Evolutionary conservation across 2,797 vertebrate genomes (phyloP).

Genomic region (Takifugu rubripes): DNA sequence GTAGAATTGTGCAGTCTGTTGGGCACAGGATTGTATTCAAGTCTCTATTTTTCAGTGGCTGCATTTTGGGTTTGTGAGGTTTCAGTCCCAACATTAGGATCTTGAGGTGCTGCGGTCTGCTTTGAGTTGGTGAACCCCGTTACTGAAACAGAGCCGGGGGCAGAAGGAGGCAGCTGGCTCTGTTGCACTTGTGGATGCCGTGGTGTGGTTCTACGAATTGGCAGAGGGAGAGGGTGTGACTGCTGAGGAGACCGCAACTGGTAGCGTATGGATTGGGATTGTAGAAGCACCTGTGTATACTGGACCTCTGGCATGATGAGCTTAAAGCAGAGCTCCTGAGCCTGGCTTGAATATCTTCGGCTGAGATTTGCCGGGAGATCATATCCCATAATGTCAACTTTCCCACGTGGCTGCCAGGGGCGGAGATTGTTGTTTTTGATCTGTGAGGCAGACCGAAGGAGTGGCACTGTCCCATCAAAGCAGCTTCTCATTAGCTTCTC

Average conservation of each 20-base stretch:
- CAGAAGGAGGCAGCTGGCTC: constrained; percentile 13
- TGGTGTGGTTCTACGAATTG: constrained; percentile 23
- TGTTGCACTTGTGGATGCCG: constrained; percentile 41
- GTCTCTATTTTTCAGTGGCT: constrained; percentile 23
- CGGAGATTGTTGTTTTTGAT: constrained; percentile 85
- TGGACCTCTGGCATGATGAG: constrained; percentile 84
- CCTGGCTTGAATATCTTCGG: constrained; percentile 24
- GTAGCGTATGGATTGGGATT: constrained; percentile 74
- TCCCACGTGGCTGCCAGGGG: constrained; percentile 83
- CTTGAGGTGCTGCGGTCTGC: constrained; percentile 25
- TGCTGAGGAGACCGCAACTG: constrained; percentile 38
- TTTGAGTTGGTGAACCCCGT: constrained; percentile 34
- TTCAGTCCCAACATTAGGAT: constrained; percentile 20
- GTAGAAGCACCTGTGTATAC: constrained; percentile 78
- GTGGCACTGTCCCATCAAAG: constrained; percentile 71
- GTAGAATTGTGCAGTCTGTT: constrained; percentile 38
- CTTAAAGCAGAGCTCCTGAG: constrained; percentile 80
- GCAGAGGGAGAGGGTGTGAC: constrained; percentile 13
- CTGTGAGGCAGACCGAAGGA: constrained; percentile 71
- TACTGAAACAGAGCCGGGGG: constrained; percentile 20
- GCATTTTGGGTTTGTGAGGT: constrained; percentile 33
- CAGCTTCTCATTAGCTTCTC: constrained; percentile 76
- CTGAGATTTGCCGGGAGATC: constrained; percentile 77
- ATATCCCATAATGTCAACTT: constrained; percentile 85
- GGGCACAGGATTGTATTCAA: constrained; percentile 26